Evolutionary conservation across 2,888 invertebrate species (phyloP), one percentile per base, ranked within the genome.

Genomic region (Operophtera brumata): DNA sequence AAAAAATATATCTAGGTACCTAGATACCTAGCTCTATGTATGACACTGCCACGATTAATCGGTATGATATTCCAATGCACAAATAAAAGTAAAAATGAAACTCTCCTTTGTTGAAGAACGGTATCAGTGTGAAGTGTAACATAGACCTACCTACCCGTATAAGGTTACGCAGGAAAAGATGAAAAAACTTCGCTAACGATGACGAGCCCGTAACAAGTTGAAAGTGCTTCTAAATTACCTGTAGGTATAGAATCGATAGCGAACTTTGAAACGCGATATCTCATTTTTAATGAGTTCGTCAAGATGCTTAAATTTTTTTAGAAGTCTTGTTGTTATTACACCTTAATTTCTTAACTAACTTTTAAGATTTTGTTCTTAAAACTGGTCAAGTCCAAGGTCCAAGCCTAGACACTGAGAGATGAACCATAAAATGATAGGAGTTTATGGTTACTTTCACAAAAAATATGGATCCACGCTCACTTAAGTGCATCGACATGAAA

Each of bases 181-280:
- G 52, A 52, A 52, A 57, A 56, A 57, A 57, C 52, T 57, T 57
- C 30, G 51, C 52, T 52, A 52, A 57, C 48, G 48, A 57, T 57
- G 57, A 57, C 52, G 25, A 52, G 52, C 45, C 48, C 41, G 48
- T 57, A 48, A 49, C 48, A 52, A 53, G 44, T 57, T 52, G 28
- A 41, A 45, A 57, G 52, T 57, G 42, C 57, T 52, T 45, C 32
- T 49, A 46, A 46, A 48, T 46, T 52, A 47, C 56, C 47, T 57
- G 36, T 52, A 20, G 2, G 2, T 20, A 45, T 52, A 26, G 52
- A 41, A 56, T 52, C 41, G 41, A 46, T 53, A 37, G 26, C 35
- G 10, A 52, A 35, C 32, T 57, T 57, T 14, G 52, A 48, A 42
- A 52, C 20, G 28, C 20, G 47, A 48, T 46, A 39, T 37, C 40